Base-by-base conservation (phyloP, 2,797 vertebrate genomes). In the Garrulus glandarius region DNA sequence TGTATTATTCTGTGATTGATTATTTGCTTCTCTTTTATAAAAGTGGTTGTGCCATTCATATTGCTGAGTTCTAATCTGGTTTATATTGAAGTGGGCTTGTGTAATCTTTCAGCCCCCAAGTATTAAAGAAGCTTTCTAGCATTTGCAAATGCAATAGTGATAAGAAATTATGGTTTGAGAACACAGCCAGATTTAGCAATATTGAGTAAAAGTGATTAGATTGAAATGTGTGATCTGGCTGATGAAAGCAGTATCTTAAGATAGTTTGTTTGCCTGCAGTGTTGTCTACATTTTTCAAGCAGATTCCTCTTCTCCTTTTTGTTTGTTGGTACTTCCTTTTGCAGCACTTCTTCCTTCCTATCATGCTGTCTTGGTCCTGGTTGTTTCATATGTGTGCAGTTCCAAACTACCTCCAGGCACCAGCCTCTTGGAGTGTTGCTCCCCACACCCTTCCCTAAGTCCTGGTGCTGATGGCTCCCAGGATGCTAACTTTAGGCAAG, bases 351-450 rank as follows among this genome's bases (percentile, higher is more conserved):
- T 64, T 87, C 14, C 29, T 65, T 82, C 50, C 27, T 57, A 7
- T 59, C 11, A 2, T 0, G 0, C 44, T 52, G 5, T 32, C 26
- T 79, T 41, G 20, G 19, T 69, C 21, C 24, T 10, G 2, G 39
- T 82, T 29, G 5, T 59, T 72, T 44, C 29, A 1, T 27, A 8
- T 27, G 17, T 29, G 14, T 76, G 21, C 39, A 34, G 29, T 80
- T 89, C 23, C 20, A 39, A 55, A 59, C 52, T 49, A n/a, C 1
- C 0, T 10, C 4, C 37, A 34, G 27, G n/a, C 27, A 30, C 17
- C 63, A 30, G 10, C 19, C 63, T 15, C 22, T 65, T n/a, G 13
- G 43, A 39, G 7, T 56, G 34, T 60, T 77, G 22, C 16, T 81
- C 26, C 13, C 30, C 44, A 37, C 8, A 47, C 11, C 7, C 16